Base-by-base conservation (phyloP, 2,888 invertebrate species). In the Cerastoderma edule region DNA sequence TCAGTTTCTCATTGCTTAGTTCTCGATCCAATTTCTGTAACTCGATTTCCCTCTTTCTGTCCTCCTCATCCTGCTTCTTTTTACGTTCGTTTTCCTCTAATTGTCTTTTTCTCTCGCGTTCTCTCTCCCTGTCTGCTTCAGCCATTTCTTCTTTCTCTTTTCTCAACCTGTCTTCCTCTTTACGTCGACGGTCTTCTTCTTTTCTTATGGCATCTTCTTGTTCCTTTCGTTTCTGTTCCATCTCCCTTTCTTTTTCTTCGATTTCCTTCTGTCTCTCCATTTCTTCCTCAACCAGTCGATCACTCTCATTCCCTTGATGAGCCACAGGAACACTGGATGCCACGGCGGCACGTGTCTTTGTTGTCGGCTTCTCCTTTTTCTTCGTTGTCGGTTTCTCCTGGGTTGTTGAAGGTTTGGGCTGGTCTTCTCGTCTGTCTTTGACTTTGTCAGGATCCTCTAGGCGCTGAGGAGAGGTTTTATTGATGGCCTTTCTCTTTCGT, bases 21-120 rank as follows among this genome's bases (percentile, higher is more conserved):
- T 67, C 32, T 35, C 48, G 35, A 39, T 64, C 64, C 24, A 30
- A 16, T 50, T 5, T 33, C 16, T 46, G 24, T 44, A 32, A 22
- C 32, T 56, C 69, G 28, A 22, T 39, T 30, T 70, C 69, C 32
- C 50, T 60, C 35, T 57, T 35, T 60, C 24, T 24, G 16, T 32
- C 50, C 2, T 19, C 5, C 35, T 32, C 30, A 22, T 32, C 35
- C 33, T 48, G 44, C 33, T 50, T 30, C 22, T 24, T 28, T 30
- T 28, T 56, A 1, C 30, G 8, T 56, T 56, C n/a, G n/a, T n/a
- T 28, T 30, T 56, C 56, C 24, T 56, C 56, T n/a, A 28, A 28
- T 28, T 13, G 28, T 28, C 30, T 56, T 56, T 24, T 56, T 28
- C 27, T 28, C 30, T 56, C 24, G 16, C 27, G 27, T 2, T 30